A percentile compares a stretch with the other conserved stretches of the same genome.
Conservation (phyloP, 1,140 invertebrate genomes). For the Pseudoatta argentina region DNA sequence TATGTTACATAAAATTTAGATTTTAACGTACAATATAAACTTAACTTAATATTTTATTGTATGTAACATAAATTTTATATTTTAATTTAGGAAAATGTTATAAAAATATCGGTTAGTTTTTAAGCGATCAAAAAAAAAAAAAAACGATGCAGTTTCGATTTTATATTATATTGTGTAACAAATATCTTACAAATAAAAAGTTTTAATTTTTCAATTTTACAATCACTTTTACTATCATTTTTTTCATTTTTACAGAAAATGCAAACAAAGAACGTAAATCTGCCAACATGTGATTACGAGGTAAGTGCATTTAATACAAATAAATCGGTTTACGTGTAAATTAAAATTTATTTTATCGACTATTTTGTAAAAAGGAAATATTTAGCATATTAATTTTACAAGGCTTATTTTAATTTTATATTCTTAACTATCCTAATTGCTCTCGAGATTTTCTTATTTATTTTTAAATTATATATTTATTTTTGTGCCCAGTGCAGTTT, state of each 20-base stretch:
- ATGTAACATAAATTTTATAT: neutral
- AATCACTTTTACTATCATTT: neutral
- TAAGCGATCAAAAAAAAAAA: neutral
- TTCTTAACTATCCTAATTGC: neutral
- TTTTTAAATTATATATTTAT: neutral
- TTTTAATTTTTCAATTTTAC: neutral
- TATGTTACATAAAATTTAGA: neutral
- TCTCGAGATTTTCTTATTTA: neutral
- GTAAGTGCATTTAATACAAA: slow-evolving; percentile 61
- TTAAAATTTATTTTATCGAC: slow-evolving; percentile 9
- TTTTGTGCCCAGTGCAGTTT: neutral
- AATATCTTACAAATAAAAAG: neutral
- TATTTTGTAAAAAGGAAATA: neutral
- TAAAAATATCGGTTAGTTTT: neutral
- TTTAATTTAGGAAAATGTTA: neutral
- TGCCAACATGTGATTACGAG: slow-evolving; percentile 58
- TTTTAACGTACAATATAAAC: neutral
- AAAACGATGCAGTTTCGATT: neutral
- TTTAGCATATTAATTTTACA: neutral
- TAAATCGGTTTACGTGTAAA: neutral
- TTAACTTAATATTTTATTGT: too few species aligned
- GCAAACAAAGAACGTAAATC: slow-evolving; percentile 78
- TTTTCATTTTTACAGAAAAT: slow-evolving; percentile 68
- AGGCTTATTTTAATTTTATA: neutral
- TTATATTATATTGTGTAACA: neutral